Percentiles rank a stretch among this genome's conserved stretches.
Evolutionary conservation across 2,888 invertebrate species (phyloP).

Genomic region (Glyphotaelius pellucidus): DNA sequence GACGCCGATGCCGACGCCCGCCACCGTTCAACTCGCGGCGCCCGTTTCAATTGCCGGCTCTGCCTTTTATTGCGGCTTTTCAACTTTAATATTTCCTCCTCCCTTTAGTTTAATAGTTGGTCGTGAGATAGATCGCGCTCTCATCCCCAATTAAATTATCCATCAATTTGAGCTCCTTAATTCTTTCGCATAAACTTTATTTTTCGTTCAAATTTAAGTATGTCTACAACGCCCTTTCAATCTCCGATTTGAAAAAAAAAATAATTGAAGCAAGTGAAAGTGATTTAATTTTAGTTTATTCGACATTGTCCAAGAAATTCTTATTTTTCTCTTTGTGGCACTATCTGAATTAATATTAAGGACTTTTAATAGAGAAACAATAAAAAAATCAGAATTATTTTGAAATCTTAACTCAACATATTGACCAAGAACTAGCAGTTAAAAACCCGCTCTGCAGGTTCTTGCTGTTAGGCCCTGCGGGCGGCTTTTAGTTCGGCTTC

Average conservation of each 20-base stretch:
- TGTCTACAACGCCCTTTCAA: not conserved
- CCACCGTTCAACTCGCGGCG: not conserved
- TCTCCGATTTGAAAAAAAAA: not conserved
- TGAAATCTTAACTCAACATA: no score
- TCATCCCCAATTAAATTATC: not conserved
- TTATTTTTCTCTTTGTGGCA: no score
- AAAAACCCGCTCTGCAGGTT: no score
- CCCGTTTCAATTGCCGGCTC: not conserved
- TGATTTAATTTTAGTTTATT: not conserved
- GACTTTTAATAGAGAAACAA: not conserved
- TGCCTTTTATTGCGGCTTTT: not conserved
- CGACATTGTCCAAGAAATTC: not conserved
- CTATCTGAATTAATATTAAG: no score
- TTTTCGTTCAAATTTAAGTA: not conserved
- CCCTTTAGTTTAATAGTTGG: not conserved
- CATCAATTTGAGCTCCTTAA: slow-evolving; percentile 18
- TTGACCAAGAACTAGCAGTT: no score
- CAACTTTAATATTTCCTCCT: not conserved
- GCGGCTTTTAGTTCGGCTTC: no score
- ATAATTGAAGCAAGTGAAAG: not conserved
- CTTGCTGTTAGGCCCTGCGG: no score
- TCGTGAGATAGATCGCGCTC: not conserved
- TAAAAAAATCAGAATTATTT: not conserved
- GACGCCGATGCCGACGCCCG: not conserved
- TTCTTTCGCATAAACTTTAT: not conserved